Base-by-base conservation (phyloP, 2,888 invertebrate species). In the Fragum whitleyi region DNA sequence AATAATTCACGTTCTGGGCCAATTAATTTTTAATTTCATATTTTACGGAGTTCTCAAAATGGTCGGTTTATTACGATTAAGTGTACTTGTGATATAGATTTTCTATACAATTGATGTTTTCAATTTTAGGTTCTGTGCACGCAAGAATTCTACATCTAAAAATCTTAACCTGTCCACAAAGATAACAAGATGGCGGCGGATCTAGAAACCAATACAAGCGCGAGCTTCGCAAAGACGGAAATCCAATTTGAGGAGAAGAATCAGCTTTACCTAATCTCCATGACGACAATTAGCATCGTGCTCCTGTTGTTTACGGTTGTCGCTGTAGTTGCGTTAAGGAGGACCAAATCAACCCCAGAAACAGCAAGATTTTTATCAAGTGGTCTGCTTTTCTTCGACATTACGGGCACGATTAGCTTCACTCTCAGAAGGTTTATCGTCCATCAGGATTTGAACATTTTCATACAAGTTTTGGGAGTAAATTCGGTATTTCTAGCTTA, bases 331-430 rank as follows among this genome's bases (percentile, higher is more conserved):
- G 32, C 57, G 1, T 5, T 71, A 3, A 71, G 53, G 23, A 71
- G 71, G 36, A 71, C 71, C 26, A 55, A 39, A 28, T 57, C 57
- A 1, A 71, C 71, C 2, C 71, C 71, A 1, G 55, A 71, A 36
- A 71, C 71, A 1, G 57, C 71, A 53, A 47, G 74, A 26, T 79
- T 79, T 55, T 42, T 79, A 21, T 74, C 79, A 6, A 75, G 74
- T 36, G 79, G 74, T 23, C 57, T 79, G 16, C 53, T 79, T 19
- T 29, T 53, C 1, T 65, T 71, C 19, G 79, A 79, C 28, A 53
- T 74, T 26, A 28, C 74, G 2, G 74, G 74, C 5, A 74, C 70
- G 19, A 28, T 53, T 32, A 53, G 57, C 32, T 79, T 67, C 42
- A 71, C 71, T 1, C 14, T 79, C 9, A 28, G 79, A 32, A 62